Evolutionary conservation across 1,140 invertebrate genomes (phyloP).

Genomic region (Carcinoscorpius rotundicauda): DNA sequence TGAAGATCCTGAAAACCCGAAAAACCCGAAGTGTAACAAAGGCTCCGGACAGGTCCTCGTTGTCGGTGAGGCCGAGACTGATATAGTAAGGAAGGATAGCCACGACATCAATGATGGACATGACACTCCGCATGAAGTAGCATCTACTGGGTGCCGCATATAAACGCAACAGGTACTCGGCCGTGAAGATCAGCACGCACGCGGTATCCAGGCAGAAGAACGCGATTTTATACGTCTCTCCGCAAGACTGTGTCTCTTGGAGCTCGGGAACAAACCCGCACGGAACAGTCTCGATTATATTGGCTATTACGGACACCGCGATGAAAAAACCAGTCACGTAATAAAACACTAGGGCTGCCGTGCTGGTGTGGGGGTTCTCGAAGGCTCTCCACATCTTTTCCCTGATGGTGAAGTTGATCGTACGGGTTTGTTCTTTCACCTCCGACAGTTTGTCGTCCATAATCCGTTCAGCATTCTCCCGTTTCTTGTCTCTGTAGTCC

Average conservation of each 20-base stretch:
- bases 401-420: slow-evolving; percentile 58
- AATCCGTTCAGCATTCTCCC: slow-evolving; percentile 96
- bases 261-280: slow-evolving; percentile 51
- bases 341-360: slow-evolving; percentile 96
- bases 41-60: slow-evolving; percentile 96
- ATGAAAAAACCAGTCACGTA: slow-evolving; percentile 99
- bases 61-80: slow-evolving; percentile 89
- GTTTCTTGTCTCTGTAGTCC: slow-evolving; percentile 94
- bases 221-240: slow-evolving; percentile 91
- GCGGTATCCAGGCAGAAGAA: slow-evolving; percentile 99
- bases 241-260: slow-evolving; percentile 80
- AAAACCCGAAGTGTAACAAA: slow-evolving; percentile 98
- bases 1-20: slow-evolving; percentile 98
- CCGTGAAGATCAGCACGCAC: slow-evolving; percentile 99
- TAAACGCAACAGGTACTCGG: slow-evolving; percentile 92
- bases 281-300: slow-evolving; percentile 95
- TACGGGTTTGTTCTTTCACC: slow-evolving; percentile 66
- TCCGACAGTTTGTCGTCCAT: slow-evolving; percentile 96
- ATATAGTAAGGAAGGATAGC: slow-evolving; percentile 99
- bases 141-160: slow-evolving; percentile 96
- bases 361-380: slow-evolving; percentile 97
- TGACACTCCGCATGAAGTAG: slow-evolving; percentile 93
- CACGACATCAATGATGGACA: slow-evolving; percentile 99
- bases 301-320: slow-evolving; percentile 96
- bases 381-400: slow-evolving; percentile 99